Percentiles rank a stretch among this genome's conserved stretches.
phyloP scores from a whole-genome alignment of 1,140 invertebrate species.

The Pseudoatta argentina region DNA sequence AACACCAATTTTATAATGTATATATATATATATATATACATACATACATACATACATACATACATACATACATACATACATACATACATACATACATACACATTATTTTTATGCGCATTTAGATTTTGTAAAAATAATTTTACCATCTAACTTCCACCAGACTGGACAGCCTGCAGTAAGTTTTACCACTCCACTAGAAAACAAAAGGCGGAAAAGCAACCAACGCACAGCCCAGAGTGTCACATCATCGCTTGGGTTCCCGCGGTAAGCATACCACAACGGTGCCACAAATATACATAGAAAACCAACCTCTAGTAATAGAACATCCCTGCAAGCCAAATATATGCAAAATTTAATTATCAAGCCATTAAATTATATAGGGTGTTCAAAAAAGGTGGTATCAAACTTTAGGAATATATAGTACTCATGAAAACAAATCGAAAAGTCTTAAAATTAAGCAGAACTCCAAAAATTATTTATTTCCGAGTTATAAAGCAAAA shows the following conservation, averaged over 20 bases:
- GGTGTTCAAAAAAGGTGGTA: no score
- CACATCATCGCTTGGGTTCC: constrained; percentile 87
- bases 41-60: no score
- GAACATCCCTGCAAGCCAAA: constrained; percentile 89
- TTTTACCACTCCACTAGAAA: constrained; percentile 92
- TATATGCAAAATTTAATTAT: neutral
- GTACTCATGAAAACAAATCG: no score
- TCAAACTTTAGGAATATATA: no score
- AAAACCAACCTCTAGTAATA: constrained; percentile 93
- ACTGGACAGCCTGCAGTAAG: constrained; percentile 91
- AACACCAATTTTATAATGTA: no score
- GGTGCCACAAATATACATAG: constrained; percentile 92
- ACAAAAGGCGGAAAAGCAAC: constrained; percentile 93
- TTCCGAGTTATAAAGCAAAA: no score
- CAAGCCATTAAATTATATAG: neutral
- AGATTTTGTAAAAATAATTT: constrained; percentile 45
- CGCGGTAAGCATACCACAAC: constrained; percentile 84
- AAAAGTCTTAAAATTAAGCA: no score
- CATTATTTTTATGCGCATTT: neutral
- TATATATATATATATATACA: no score
- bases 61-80: neutral
- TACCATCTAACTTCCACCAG: constrained; percentile 94
- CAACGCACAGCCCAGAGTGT: constrained; percentile 92
- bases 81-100: neutral
- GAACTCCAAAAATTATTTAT: no score